These are phyloP conservation scores for Sclerodermus sp. DNA, from an alignment of 2,888 invertebrate genomes.

Conservation along the genomic window DNA sequence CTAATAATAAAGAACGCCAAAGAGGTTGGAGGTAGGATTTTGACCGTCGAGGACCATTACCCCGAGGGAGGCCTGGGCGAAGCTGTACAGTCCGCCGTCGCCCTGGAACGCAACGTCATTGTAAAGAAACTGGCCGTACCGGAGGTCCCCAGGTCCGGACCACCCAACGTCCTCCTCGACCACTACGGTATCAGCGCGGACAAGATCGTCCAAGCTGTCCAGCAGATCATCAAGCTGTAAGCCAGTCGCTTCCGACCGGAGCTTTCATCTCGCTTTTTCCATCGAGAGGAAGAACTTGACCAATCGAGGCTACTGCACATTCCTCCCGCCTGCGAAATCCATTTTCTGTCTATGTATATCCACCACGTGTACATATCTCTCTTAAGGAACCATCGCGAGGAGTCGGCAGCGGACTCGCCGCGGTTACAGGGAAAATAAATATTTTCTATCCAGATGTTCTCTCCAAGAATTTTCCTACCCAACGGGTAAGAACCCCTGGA, in stretches of 20 bases:
- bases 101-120: slow-evolving; percentile 69
- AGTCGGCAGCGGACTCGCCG: too few species aligned
- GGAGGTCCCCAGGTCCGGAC: slow-evolving; percentile 90
- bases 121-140: slow-evolving; percentile 81
- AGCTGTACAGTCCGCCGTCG: slow-evolving; percentile 83
- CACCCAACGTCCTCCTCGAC: slow-evolving; percentile 82
- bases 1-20: slow-evolving; percentile 76
- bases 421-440: too few species aligned
- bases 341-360: too few species aligned
- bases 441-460: too few species aligned
- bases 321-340: too few species aligned
- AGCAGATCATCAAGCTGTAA: slow-evolving; percentile 63
- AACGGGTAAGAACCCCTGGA: too few species aligned
- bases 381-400: too few species aligned
- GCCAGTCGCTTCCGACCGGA: background rate
- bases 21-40: slow-evolving; percentile 76
- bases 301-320: too few species aligned
- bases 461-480: too few species aligned
- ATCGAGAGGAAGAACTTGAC: too few species aligned
- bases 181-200: slow-evolving; percentile 86
- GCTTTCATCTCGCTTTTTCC: too few species aligned
- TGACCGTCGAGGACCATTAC: slow-evolving; percentile 98
- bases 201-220: slow-evolving; percentile 74
- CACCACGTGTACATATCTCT: too few species aligned
- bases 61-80: slow-evolving; percentile 95